These are phyloP conservation scores for Heterodera carotae DNA, from an alignment of 1,140 invertebrate genomes.

Conservation along the genomic window DNA sequence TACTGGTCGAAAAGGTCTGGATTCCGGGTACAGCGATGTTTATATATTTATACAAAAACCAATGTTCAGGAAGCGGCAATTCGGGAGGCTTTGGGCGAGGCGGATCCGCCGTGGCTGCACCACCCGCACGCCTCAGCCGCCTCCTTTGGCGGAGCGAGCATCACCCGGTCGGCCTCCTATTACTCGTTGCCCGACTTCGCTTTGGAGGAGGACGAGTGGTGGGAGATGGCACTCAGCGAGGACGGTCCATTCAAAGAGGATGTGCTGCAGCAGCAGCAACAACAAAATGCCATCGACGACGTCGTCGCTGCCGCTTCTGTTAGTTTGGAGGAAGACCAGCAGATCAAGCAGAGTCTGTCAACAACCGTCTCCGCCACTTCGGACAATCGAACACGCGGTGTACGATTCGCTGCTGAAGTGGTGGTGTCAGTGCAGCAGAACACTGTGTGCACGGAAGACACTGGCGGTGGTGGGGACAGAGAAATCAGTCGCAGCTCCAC, in stretches of 20 bases:
- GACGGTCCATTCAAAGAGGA: no score
- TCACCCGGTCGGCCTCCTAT: conserved; percentile 58
- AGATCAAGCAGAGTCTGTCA: no score
- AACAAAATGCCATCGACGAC: no score
- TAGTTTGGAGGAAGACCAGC: no score
- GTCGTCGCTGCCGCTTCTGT: no score
- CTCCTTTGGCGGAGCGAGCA: background rate
- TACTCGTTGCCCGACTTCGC: conserved; percentile 62
- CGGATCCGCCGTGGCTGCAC: conserved; percentile 26
- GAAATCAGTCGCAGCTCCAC: no score
- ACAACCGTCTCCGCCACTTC: no score
- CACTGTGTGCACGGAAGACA: background rate
- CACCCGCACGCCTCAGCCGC: background rate
- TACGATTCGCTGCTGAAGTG: background rate
- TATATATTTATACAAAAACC: conserved; percentile 11
- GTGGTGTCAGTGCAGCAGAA: no score
- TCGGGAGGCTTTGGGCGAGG: conserved; percentile 50
- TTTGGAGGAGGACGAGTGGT: conserved; percentile 51
- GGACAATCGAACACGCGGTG: background rate
- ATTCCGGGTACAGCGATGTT: no score
- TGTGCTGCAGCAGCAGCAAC: no score
- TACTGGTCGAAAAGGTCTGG: no score
- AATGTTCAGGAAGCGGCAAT: conserved; percentile 58
- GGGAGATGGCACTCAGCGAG: background rate
- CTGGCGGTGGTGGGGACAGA: background rate